These are phyloP conservation scores for Bombyx huttoni DNA, from an alignment of 2,888 invertebrate species.

Conservation along the genomic window DNA sequence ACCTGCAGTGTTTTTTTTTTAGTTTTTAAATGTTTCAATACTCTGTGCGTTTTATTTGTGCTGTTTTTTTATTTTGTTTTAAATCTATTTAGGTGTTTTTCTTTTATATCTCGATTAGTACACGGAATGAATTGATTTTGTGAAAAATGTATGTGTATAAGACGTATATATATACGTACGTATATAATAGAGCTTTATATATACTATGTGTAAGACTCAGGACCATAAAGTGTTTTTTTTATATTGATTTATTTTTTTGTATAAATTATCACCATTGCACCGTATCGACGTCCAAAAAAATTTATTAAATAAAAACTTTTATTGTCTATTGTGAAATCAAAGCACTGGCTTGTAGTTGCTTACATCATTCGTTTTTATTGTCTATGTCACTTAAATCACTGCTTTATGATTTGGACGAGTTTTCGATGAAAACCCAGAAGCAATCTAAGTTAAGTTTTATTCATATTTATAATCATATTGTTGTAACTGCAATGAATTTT, in stretches of 20 bases:
- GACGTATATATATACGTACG: too few relatives aligned
- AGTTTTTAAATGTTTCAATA: constrained; percentile 40
- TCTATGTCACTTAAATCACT: constrained; percentile 25
- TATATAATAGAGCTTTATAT: constrained; percentile 59
- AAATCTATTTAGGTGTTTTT: constrained; percentile 40
- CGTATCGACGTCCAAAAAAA: constrained; percentile 31
- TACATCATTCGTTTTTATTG: constrained; percentile 25
- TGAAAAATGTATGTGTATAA: constrained; percentile 23
- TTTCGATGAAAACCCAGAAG: not conserved
- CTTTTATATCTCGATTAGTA: constrained; percentile 29
- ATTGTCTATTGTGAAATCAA: constrained; percentile 32
- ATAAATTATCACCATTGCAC: constrained; percentile 37
- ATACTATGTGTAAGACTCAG: constrained; percentile 64
- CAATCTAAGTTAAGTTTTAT: not conserved
- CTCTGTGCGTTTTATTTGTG: constrained; percentile 58
- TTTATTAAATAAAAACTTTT: constrained; percentile 38
- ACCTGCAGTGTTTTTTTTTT: constrained; percentile 53
- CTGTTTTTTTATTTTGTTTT: constrained; percentile 23
- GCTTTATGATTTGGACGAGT: constrained; percentile 13
- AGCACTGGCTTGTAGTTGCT: constrained; percentile 63
- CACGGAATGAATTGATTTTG: constrained; percentile 32
- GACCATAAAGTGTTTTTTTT: constrained; percentile 46
- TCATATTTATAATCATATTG: not conserved
- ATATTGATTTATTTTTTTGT: constrained; percentile 31
- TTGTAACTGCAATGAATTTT: not conserved